phyloP scores from a whole-genome alignment of 2,888 invertebrate genomes.

The Branchinecta sandiegonensis region DNA sequence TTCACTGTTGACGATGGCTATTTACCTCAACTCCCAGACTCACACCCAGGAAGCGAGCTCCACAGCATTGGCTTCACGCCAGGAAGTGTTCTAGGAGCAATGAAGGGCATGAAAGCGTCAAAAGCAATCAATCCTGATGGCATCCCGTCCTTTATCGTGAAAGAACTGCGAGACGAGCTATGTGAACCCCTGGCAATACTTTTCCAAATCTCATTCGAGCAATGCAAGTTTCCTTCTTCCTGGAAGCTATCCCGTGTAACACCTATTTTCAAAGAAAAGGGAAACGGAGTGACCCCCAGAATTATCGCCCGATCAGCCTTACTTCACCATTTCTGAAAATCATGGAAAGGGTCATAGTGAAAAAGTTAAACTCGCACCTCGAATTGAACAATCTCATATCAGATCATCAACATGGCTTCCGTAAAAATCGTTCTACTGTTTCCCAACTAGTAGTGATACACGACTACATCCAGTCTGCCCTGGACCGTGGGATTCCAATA shows the following conservation, averaged over 20 bases:
- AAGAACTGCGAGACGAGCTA: no score
- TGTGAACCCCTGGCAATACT: no score
- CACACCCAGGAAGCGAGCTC: conserved; percentile 14
- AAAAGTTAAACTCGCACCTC: conserved; percentile 14
- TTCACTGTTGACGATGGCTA: conserved; percentile 14
- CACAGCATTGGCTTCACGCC: conserved; percentile 14
- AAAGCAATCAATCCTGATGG: neutral
- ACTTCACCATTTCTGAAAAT: conserved; percentile 14
- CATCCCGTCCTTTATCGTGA: no score
- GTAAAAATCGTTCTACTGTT: no score
- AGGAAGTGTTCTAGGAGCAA: conserved; percentile 11
- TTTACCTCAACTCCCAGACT: conserved; percentile 11
- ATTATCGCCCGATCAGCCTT: conserved; percentile 14
- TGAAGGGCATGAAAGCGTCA: conserved; percentile 11
- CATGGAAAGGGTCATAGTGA: conserved; percentile 8
- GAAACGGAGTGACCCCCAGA: neutral
- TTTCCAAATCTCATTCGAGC: no score
- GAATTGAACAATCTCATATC: conserved; percentile 1
- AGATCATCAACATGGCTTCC: neutral
- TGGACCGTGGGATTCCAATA: no score
- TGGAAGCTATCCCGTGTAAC: no score
- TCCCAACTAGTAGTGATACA: no score
- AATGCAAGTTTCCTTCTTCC: no score
- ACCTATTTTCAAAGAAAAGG: neutral
- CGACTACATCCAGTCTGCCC: no score